These are phyloP conservation scores for Penaeus indicus DNA, from an alignment of 1,140 invertebrate genomes.

Conservation along the genomic window DNA sequence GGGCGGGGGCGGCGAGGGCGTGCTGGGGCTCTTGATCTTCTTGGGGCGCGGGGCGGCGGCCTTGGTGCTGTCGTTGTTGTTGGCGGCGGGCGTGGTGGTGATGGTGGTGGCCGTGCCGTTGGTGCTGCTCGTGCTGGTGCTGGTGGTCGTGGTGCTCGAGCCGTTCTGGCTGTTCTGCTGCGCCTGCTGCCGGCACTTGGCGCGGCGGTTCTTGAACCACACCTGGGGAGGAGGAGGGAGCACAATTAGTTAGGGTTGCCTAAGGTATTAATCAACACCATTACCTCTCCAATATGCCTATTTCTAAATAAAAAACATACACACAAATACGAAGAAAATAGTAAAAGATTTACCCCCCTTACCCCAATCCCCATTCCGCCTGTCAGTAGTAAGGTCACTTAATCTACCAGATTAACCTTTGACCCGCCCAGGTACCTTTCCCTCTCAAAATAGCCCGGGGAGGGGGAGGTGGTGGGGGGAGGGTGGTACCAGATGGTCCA, in stretches of 20 bases:
- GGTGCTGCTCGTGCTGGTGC: conserved; percentile 51
- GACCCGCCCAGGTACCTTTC: too few relatives aligned
- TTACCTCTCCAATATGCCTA: neutral
- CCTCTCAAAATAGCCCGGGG: too few relatives aligned
- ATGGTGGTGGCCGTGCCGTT: conserved; percentile 50
- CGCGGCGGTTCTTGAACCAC: conserved; percentile 69
- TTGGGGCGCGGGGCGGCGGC: conserved; percentile 62
- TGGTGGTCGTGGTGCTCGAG: conserved; percentile 53
- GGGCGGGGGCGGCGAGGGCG: conserved; percentile 65
- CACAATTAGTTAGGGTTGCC: neutral
- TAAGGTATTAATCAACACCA: neutral
- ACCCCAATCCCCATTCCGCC: too few relatives aligned
- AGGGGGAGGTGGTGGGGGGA: too few relatives aligned
- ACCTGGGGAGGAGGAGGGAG: conserved; percentile 61
- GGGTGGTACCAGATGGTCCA: too few relatives aligned
- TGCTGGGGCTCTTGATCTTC: conserved; percentile 64
- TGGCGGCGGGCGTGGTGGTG: conserved; percentile 58
- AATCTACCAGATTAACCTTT: too few relatives aligned
- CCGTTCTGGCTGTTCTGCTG: conserved; percentile 28
- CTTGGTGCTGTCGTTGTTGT: conserved; percentile 58
- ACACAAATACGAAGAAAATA: neutral
- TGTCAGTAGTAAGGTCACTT: too few relatives aligned
- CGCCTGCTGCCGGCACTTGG: conserved; percentile 68
- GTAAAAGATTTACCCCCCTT: neutral
- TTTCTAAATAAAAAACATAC: neutral